Conservation (phyloP, 2,888 invertebrate species). For the Hyposoter dolosus region DNA sequence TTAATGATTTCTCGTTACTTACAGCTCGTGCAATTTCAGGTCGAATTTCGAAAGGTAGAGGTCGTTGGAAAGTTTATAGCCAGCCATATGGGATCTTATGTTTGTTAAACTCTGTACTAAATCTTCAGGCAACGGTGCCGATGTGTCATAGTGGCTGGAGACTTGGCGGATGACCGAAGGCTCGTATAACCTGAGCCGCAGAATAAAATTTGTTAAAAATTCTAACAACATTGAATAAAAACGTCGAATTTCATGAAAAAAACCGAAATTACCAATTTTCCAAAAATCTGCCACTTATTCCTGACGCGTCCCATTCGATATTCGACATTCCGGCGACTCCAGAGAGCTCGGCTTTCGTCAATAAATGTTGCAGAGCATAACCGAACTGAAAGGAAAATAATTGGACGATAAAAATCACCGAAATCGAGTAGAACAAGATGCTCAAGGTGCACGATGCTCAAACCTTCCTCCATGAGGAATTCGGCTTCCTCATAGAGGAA, state of each 20-base stretch:
- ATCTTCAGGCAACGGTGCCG: slow-evolving; percentile 89
- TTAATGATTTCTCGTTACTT: slow-evolving; percentile 72
- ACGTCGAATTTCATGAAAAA: slow-evolving; percentile 24
- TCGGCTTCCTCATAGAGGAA: no score
- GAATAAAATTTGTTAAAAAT: slow-evolving; percentile 9
- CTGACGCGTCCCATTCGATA: slow-evolving; percentile 97
- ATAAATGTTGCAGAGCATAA: slow-evolving; percentile 93
- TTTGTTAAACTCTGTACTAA: slow-evolving; percentile 88
- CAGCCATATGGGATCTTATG: slow-evolving; percentile 91
- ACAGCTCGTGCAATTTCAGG: slow-evolving; percentile 91
- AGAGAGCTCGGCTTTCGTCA: slow-evolving; percentile 92
- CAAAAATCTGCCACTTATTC: slow-evolving; percentile 94
- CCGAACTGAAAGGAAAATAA: slow-evolving; percentile 89
- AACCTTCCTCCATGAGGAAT: no score
- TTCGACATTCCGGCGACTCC: slow-evolving; percentile 94
- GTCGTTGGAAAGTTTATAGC: slow-evolving; percentile 92
- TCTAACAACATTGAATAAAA: slow-evolving; percentile 13
- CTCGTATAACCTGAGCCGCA: slow-evolving; percentile 87
- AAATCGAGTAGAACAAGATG: no score
- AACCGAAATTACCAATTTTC: slow-evolving; percentile 87
- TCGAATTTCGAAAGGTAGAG: slow-evolving; percentile 94
- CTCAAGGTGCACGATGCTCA: no score
- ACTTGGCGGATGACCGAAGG: slow-evolving; percentile 87
- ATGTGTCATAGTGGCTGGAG: slow-evolving; percentile 91
- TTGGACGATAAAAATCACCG: not conserved